These are phyloP conservation scores for Alcedo quadribrachys DNA, from an alignment of 2,797 vertebrate species.

Conservation along the genomic window DNA sequence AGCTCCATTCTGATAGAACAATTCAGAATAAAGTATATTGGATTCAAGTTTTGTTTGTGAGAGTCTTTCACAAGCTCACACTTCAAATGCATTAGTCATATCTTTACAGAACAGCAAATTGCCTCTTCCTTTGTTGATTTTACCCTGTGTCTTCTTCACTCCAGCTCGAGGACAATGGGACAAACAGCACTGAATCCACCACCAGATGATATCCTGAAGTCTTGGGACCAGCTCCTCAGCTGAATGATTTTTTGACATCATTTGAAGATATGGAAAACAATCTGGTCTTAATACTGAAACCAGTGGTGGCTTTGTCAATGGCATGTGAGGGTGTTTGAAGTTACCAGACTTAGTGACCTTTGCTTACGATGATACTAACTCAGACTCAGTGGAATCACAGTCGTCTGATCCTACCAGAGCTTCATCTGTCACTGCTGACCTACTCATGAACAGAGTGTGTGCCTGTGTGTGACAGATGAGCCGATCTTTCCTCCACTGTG, in stretches of 20 bases:
- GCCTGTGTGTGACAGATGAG: background rate
- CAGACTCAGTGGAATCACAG: background rate
- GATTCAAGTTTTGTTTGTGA: conserved; percentile 57
- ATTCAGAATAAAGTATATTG: conserved; percentile 41
- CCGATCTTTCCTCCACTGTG: background rate
- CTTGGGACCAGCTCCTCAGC: background rate
- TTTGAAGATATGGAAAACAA: conserved; percentile 5
- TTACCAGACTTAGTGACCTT: background rate
- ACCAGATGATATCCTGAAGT: background rate
- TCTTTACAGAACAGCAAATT: conserved; percentile 19
- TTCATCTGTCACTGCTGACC: background rate
- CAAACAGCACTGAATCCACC: background rate
- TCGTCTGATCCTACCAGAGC: background rate
- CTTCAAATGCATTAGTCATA: conserved; percentile 28
- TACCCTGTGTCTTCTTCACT: background rate
- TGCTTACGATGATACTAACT: background rate
- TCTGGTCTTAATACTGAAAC: background rate
- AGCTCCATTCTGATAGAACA: conserved; percentile 4
- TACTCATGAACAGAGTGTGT: rapidly evolving
- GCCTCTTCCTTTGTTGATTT: background rate
- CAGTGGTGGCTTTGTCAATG: background rate
- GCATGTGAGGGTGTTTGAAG: background rate
- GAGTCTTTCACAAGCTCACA: conserved; percentile 35
- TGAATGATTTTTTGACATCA: background rate
- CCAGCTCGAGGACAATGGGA: background rate